Percentiles rank a stretch among this genome's conserved stretches.
These are phyloP conservation scores for Tyria jacobaeae DNA, from an alignment of 2,888 invertebrate species.

Conservation along the genomic window DNA sequence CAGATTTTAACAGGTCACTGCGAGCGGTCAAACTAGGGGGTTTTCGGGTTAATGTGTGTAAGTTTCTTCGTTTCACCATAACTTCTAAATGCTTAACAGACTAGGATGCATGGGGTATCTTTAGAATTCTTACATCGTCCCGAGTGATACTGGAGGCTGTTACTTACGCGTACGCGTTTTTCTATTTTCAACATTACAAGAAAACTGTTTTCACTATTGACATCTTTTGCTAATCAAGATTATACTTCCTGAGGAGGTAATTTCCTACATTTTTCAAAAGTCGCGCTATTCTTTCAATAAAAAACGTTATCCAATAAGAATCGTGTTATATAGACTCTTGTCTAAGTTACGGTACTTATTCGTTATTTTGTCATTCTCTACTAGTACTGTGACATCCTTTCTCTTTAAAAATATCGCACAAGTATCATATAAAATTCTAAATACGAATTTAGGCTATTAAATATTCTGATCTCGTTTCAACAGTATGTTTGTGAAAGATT, in stretches of 20 bases:
- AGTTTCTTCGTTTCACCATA: too few species aligned
- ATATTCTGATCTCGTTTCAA: constrained; percentile 8
- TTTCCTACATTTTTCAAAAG: background rate
- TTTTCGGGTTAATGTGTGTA: too few species aligned
- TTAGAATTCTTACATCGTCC: too few species aligned
- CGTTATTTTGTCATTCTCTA: constrained; percentile 36
- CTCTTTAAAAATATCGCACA: constrained; percentile 39
- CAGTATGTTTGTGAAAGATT: background rate
- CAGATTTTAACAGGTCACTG: too few species aligned
- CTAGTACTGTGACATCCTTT: constrained; percentile 44
- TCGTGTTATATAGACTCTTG: background rate
- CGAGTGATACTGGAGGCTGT: too few species aligned
- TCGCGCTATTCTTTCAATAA: background rate
- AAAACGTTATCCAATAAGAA: background rate
- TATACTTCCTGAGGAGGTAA: background rate
- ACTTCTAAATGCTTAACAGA: too few species aligned
- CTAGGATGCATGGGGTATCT: too few species aligned
- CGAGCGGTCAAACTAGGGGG: too few species aligned
- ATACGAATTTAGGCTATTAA: constrained; percentile 9
- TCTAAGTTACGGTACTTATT: constrained; percentile 32
- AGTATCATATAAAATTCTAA: constrained; percentile 22
- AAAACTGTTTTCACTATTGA: too few species aligned
- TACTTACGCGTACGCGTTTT: too few species aligned
- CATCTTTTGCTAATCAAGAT: too few species aligned
- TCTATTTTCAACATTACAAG: too few species aligned